These are phyloP conservation scores for Tachysurus fulvidraco DNA, from an alignment of 2,113 vertebrate genomes.

Conservation along the genomic window DNA sequence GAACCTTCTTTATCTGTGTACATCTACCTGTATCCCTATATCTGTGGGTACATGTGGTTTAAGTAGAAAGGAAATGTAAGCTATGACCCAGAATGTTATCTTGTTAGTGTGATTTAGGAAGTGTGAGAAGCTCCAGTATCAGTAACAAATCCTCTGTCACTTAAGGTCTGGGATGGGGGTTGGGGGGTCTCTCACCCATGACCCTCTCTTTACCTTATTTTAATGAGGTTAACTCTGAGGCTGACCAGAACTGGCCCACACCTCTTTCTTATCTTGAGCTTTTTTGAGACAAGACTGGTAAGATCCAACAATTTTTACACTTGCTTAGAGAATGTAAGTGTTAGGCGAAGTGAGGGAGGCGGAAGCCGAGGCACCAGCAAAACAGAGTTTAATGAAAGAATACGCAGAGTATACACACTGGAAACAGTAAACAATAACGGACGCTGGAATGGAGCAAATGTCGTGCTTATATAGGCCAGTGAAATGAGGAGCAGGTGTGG, in stretches of 20 bases:
- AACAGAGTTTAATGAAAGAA: too few relatives aligned
- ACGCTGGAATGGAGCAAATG: too few relatives aligned
- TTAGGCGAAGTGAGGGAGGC: too few relatives aligned
- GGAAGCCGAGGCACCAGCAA: too few relatives aligned
- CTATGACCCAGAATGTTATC: conserved; percentile 20
- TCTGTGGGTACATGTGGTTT: background rate
- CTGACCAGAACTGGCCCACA: conserved; percentile 42
- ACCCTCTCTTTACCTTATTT: conserved; percentile 10
- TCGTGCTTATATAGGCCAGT: too few relatives aligned
- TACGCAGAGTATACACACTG: too few relatives aligned
- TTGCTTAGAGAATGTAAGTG: conserved; percentile 9
- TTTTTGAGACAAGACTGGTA: conserved; percentile 17
- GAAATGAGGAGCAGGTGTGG: too few relatives aligned
- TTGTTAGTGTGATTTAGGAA: conserved; percentile 39
- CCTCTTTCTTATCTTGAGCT: conserved; percentile 38
- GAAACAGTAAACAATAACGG: too few relatives aligned
- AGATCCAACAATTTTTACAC: conserved; percentile 2
- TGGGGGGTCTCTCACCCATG: background rate
- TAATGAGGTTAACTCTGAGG: conserved; percentile 37
- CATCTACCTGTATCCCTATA: background rate
- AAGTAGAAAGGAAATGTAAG: background rate
- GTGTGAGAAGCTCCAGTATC: conserved; percentile 26
- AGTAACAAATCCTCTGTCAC: conserved; percentile 33
- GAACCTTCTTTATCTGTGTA: background rate
- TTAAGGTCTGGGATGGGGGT: background rate